phyloP scores from a whole-genome alignment of 2,888 invertebrate species.

The Osmoderma eremita region DNA sequence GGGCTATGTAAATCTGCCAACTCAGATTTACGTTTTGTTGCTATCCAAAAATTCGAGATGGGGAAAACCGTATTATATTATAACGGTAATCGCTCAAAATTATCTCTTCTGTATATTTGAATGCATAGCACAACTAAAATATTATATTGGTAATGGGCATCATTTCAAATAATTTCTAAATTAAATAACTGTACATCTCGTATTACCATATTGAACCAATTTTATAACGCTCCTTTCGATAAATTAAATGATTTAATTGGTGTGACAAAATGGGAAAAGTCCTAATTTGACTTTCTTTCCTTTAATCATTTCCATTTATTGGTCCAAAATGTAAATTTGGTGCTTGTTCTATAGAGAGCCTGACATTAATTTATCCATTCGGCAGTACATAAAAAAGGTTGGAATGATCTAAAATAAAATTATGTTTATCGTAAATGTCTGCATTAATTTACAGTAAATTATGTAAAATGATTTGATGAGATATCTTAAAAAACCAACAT shows the following conservation, averaged over 20 bases:
- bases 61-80: no score
- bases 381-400: slow-evolving; percentile 6
- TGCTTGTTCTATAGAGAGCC: neutral
- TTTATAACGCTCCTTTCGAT: no score
- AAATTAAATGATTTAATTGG: slow-evolving; percentile 3
- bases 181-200: no score
- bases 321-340: slow-evolving; percentile 21
- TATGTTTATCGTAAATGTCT: slow-evolving; percentile 6
- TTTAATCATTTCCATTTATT: neutral
- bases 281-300: neutral
- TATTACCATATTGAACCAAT: no score
- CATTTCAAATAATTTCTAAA: no score
- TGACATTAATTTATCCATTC: slow-evolving; percentile 19
- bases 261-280: neutral
- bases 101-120: no score
- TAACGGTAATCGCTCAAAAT: no score
- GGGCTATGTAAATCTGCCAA: no score
- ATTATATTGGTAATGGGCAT: no score
- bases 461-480: neutral
- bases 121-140: no score
- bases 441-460: neutral
- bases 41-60: no score
- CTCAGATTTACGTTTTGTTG: no score
- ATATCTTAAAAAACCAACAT: neutral
- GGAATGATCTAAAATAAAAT: neutral